Evolutionary conservation across 2,888 invertebrate species (phyloP), one percentile per base, ranked within the genome.

Genomic region (Pocota personata): DNA sequence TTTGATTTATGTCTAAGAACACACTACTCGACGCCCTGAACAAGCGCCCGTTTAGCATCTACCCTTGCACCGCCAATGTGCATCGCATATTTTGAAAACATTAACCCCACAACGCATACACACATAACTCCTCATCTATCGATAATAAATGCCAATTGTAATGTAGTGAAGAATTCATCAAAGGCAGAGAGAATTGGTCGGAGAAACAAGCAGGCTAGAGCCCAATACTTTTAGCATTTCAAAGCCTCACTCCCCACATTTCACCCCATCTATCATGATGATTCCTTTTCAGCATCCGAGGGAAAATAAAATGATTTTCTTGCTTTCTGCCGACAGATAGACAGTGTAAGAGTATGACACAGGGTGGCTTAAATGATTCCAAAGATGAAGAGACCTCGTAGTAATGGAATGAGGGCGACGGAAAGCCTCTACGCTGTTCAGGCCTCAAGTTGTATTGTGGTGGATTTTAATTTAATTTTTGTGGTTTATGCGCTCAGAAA

Each of bases 391-490:
- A 50, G 3, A 24, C 71, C 58, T 37, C 40, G 6, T 10, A 14
- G 12, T 4, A 3, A 21, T 1, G 19, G 27, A 14, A 24, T 3
- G 12, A 27, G 12, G 19, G 35, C n/a, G 16, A 60, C 4, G 7
- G 32, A 66, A 75, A 84, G 55, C 55, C 40, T 43, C 19, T 43
- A n/a, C 12, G 30, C 48, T 46, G 14, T 21, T 55, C 62, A 58
- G 40, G 76, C 58, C 69, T 58, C 50, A 83, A 75, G 48, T 71
- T 76, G 76, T 87, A 77, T 72, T 87, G 80, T 69, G 80, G 84
- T 62, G 60, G 78, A 77, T 82, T 86, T 87, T 87, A 84, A 86
- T 82, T 87, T 87, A 87, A 87, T 87, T 87, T 87, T 87, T 87
- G 87, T 75, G 87, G 87, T 82, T 87, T 87, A 76, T 84, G 87